Evolutionary conservation across 1,140 invertebrate genomes (phyloP).

Genomic region (Ganaspis sp.): DNA sequence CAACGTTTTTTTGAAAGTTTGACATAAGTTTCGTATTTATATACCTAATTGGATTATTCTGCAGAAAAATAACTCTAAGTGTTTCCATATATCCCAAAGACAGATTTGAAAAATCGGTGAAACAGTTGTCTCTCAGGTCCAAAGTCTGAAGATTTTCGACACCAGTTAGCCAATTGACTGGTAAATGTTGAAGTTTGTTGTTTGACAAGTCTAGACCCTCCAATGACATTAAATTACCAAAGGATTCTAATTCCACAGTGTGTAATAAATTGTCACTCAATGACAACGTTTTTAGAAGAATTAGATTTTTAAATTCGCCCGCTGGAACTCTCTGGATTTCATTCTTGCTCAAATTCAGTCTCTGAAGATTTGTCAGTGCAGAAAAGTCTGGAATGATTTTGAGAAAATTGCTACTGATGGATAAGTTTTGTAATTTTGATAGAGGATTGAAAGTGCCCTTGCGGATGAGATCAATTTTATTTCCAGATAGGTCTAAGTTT

Average conservation of each 20-base stretch:
- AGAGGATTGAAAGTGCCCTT: conserved; percentile 32
- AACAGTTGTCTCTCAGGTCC: background rate
- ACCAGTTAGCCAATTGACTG: background rate
- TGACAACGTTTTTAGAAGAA: background rate
- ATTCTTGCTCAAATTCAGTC: conserved; percentile 26
- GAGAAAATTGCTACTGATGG: conserved; percentile 17
- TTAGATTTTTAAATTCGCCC: background rate
- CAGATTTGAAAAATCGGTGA: background rate
- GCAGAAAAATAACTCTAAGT: conserved; percentile 10
- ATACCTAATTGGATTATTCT: conserved; percentile 30
- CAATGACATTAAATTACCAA: background rate
- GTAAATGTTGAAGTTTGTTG: conserved; percentile 22
- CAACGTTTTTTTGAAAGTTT: background rate
- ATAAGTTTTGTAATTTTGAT: background rate
- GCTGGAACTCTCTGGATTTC: background rate
- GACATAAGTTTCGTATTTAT: background rate
- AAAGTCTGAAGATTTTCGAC: background rate
- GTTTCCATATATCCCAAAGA: background rate
- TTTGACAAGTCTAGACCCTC: conserved; percentile 33
- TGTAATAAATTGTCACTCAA: conserved; percentile 32
- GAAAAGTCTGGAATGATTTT: conserved; percentile 11
- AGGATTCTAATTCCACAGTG: background rate
- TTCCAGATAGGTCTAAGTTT: conserved; percentile 39
- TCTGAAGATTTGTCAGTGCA: background rate
- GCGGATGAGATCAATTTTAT: conserved; percentile 30